Evolutionary conservation across 2,113 vertebrate species (phyloP).

Genomic region (Ia io): DNA sequence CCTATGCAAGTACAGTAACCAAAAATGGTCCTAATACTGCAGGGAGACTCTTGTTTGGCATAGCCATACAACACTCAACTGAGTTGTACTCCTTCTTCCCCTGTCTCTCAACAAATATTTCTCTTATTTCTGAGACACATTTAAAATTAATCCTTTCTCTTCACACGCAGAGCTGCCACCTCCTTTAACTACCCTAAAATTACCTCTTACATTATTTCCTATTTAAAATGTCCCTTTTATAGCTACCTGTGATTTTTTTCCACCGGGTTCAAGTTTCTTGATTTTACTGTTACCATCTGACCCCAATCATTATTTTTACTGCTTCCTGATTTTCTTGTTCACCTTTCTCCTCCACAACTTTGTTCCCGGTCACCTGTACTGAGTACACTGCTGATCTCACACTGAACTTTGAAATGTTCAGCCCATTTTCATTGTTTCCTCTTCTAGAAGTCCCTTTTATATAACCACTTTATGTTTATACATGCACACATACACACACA

Average conservation of each 20-base stretch:
- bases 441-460: constrained; percentile 42
- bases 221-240: constrained; percentile 54
- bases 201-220: constrained; percentile 67
- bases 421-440: constrained; percentile 41
- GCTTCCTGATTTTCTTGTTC: constrained; percentile 36
- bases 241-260: constrained; percentile 28
- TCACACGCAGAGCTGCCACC: constrained; percentile 66
- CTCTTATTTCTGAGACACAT: constrained; percentile 59
- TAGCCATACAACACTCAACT: neutral
- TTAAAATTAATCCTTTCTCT: constrained; percentile 73
- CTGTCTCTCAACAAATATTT: neutral
- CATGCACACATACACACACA: neutral
- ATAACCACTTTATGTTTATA: constrained; percentile 32
- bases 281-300: constrained; percentile 44
- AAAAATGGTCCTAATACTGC: constrained; percentile 14
- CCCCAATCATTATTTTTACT: constrained; percentile 49
- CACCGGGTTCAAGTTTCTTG: constrained; percentile 30
- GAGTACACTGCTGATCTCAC: constrained; percentile 44
- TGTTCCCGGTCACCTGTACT: neutral
- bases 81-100: constrained; percentile 8
- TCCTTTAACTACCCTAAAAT: constrained; percentile 65
- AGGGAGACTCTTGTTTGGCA: neutral
- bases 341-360: constrained; percentile 27
- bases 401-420: constrained; percentile 40
- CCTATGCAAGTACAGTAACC: neutral